A percentile compares a stretch with the other conserved stretches of the same genome.
Conservation (phyloP, 2,888 invertebrate species). For the Cantharis lateralis region DNA sequence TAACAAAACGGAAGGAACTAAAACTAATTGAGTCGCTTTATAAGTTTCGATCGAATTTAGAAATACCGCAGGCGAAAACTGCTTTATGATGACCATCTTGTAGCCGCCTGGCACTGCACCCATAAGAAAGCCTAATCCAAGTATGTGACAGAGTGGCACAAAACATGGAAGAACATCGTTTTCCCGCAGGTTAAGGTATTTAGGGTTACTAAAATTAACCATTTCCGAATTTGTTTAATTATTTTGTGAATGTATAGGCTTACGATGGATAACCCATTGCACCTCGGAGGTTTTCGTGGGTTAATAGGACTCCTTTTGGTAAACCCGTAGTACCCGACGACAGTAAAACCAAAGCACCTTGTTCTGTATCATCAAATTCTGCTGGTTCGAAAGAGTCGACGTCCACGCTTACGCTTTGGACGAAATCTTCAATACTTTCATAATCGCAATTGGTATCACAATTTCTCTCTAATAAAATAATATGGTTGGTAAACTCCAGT, state of each 20-base stretch:
- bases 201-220: neutral
- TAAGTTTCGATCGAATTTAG: slow-evolving; percentile 57
- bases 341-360: slow-evolving; percentile 69
- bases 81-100: slow-evolving; percentile 60
- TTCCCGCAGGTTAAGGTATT: neutral
- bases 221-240: neutral
- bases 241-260: neutral
- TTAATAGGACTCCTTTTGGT: slow-evolving; percentile 77
- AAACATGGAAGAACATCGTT: neutral
- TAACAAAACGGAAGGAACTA: slow-evolving; percentile 61
- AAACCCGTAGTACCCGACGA: slow-evolving; percentile 82
- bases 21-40: slow-evolving; percentile 37
- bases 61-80: slow-evolving; percentile 72
- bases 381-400: slow-evolving; percentile 51
- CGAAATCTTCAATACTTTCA: neutral
- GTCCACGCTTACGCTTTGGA: neutral
- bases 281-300: slow-evolving; percentile 66
- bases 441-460: slow-evolving; percentile 40
- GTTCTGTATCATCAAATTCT: slow-evolving; percentile 57
- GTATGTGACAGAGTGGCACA: neutral
- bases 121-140: neutral
- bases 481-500: neutral
- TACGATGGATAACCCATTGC: slow-evolving; percentile 29
- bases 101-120: slow-evolving; percentile 26
- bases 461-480: neutral